Percentiles rank a stretch among this genome's conserved stretches.
Evolutionary conservation across 2,888 invertebrate genomes (phyloP).

Genomic region (Pelosia muscerda): DNA sequence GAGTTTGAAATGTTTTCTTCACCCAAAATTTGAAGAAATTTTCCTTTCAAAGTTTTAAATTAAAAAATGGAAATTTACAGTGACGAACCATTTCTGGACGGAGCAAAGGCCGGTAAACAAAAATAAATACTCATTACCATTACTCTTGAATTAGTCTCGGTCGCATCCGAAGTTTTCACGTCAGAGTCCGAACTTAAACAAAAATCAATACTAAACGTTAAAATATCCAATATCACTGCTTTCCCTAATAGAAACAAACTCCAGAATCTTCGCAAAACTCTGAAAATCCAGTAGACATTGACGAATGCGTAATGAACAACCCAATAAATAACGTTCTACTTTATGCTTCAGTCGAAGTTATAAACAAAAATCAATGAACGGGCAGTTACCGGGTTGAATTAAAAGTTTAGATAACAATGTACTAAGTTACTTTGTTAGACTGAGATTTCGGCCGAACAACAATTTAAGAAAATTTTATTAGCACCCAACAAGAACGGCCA

Average conservation of each 20-base stretch:
- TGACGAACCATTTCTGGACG: too few relatives aligned
- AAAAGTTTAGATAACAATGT: slow-evolving; percentile 37
- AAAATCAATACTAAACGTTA: neutral
- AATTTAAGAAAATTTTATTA: slow-evolving; percentile 26
- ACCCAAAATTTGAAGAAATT: too few relatives aligned
- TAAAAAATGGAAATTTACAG: too few relatives aligned
- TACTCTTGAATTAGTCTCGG: too few relatives aligned
- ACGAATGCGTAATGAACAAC: slow-evolving; percentile 14
- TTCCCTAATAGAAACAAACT: neutral
- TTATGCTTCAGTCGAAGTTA: slow-evolving; percentile 13
- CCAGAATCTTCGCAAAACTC: neutral
- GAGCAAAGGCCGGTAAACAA: too few relatives aligned
- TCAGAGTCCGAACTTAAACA: too few relatives aligned
- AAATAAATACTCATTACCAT: too few relatives aligned
- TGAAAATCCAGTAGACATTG: slow-evolving; percentile 3
- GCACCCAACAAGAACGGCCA: slow-evolving; percentile 1
- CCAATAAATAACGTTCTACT: slow-evolving; percentile 15
- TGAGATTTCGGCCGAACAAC: slow-evolving; percentile 33
- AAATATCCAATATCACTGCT: neutral
- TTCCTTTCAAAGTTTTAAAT: too few relatives aligned
- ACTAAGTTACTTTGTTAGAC: slow-evolving; percentile 31
- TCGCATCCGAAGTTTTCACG: too few relatives aligned
- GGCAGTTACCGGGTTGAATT: slow-evolving; percentile 32
- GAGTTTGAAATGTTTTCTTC: too few relatives aligned
- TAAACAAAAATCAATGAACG: slow-evolving; percentile 48